A percentile compares a stretch with the other conserved stretches of the same genome.
phyloP scores from a whole-genome alignment of 2,797 vertebrate species.

The Gouania willdenowi region DNA sequence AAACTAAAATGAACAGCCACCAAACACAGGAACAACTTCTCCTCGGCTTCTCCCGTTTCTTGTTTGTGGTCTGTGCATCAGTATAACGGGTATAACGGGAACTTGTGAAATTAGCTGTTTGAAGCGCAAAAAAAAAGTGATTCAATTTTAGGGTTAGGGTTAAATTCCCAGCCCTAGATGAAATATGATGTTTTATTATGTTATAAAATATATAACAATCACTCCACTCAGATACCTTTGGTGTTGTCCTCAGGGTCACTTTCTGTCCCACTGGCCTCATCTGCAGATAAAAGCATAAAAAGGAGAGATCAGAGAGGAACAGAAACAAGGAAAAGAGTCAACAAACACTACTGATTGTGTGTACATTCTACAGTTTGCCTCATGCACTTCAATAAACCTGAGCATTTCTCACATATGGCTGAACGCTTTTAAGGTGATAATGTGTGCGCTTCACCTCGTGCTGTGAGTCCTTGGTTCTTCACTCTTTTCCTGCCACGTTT shows the following conservation, averaged over 20 bases:
- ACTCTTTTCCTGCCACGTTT: slow-evolving; percentile 91
- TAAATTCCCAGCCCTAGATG: too few species aligned
- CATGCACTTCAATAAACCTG: slow-evolving; percentile 38
- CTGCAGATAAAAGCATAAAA: slow-evolving; percentile 70
- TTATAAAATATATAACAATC: too few species aligned
- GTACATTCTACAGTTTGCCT: slow-evolving; percentile 26
- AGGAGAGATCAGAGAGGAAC: slow-evolving; percentile 24
- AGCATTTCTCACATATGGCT: slow-evolving; percentile 47
- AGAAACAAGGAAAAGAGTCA: slow-evolving; percentile 42
- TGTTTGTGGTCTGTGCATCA: too few species aligned
- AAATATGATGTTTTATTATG: too few species aligned
- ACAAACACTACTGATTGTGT: slow-evolving; percentile 39
- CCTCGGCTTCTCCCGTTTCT: too few species aligned
- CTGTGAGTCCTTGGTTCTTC: slow-evolving; percentile 76
- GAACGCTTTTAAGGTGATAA: slow-evolving; percentile 33
- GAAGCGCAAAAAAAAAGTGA: too few species aligned
- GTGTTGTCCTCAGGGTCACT: slow-evolving; percentile 88
- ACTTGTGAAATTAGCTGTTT: too few species aligned
- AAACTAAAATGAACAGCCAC: too few species aligned
- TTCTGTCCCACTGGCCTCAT: slow-evolving; percentile 93
- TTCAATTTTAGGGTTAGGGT: too few species aligned
- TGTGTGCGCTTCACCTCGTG: slow-evolving; percentile 76
- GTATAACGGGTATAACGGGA: too few species aligned
- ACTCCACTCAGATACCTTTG: slow-evolving; percentile 75
- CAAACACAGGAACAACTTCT: too few species aligned